Evolutionary conservation across 2,888 invertebrate species (phyloP).

Genomic region (Crepidodera aurea): DNA sequence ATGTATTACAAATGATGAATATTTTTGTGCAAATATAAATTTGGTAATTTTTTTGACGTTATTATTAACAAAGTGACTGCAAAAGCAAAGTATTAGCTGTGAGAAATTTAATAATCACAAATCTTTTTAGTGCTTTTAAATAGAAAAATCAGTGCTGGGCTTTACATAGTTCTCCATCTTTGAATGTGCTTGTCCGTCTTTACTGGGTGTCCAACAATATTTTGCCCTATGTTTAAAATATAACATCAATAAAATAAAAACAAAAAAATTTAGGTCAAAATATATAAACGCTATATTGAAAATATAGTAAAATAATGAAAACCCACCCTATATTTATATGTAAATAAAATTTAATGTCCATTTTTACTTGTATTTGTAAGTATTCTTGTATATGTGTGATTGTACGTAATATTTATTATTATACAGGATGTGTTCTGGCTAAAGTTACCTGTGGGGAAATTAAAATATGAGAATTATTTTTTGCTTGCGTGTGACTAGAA

Average conservation of each 20-base stretch:
- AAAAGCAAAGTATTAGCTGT: neutral
- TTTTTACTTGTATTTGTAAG: conserved; percentile 30
- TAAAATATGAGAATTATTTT: conserved; percentile 13
- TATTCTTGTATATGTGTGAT: conserved; percentile 41
- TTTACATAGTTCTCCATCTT: neutral
- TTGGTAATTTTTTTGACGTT: too few species aligned
- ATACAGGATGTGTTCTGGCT: conserved; percentile 18
- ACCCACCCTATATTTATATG: conserved; percentile 32
- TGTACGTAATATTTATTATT: conserved; percentile 38
- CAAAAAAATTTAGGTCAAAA: neutral
- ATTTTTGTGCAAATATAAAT: too few species aligned
- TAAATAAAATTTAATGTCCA: conserved; percentile 25
- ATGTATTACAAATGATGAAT: neutral
- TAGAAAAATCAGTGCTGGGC: neutral
- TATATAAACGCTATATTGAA: neutral
- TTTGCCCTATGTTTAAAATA: neutral
- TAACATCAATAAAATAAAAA: neutral
- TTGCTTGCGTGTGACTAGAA: too few species aligned
- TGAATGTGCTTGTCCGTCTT: neutral
- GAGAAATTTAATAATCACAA: neutral
- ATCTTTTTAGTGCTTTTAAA: neutral
- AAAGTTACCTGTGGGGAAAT: conserved; percentile 12
- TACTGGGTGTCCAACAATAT: neutral
- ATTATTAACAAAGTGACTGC: neutral
- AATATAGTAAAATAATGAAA: conserved; percentile 15